phyloP scores from a whole-genome alignment of 1,140 invertebrate genomes.

The Heliconius congener region DNA sequence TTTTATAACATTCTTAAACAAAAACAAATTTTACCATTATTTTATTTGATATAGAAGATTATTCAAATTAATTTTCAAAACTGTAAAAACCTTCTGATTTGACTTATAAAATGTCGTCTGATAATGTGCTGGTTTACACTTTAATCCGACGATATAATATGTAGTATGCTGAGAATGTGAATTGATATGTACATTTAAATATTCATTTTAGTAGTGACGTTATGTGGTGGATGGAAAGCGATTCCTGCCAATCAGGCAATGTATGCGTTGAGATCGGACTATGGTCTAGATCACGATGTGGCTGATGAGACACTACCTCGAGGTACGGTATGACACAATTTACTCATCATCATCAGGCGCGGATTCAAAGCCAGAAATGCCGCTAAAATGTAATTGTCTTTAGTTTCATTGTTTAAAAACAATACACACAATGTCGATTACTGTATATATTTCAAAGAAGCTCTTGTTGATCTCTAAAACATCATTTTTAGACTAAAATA shows the following conservation, averaged over 20 bases:
- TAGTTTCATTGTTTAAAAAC: not conserved
- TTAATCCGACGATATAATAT: no score
- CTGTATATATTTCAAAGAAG: not conserved
- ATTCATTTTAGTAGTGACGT: not conserved
- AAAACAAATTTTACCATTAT: no score
- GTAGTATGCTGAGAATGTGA: no score
- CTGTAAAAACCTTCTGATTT: no score
- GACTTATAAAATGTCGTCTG: no score
- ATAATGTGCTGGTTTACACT: no score
- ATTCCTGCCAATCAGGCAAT: constrained; percentile 57
- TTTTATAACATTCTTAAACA: no score
- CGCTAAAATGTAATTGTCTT: not conserved
- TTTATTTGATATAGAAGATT: no score
- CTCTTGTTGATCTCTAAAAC: not conserved
- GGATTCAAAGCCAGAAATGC: not conserved
- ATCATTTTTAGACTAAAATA: not conserved
- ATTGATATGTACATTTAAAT: not conserved
- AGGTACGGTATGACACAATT: constrained; percentile 45
- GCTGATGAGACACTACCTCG: constrained; percentile 45
- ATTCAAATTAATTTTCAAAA: no score
- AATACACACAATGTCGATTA: not conserved
- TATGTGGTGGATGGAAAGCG: constrained; percentile 48
- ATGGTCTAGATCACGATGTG: not conserved
- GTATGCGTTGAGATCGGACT: constrained; percentile 41
- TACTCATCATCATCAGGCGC: no score